Evolutionary conservation across 1,140 invertebrate genomes (phyloP).

Genomic region (Akabosia matsudoensis): DNA sequence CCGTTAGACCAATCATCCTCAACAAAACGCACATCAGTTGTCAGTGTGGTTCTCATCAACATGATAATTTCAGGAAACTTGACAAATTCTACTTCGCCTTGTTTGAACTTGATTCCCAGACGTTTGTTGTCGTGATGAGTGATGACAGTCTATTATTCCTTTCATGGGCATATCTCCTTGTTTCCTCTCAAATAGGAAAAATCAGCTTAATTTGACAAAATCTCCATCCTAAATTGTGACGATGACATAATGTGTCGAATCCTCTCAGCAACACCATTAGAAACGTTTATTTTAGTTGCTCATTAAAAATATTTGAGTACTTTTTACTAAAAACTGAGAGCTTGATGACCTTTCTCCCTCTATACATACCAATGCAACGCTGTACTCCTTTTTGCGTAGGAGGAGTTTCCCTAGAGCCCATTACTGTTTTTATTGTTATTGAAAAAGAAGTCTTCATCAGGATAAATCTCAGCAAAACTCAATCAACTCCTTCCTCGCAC

Average conservation of each 20-base stretch:
- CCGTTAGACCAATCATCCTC: background rate
- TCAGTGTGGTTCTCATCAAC: background rate
- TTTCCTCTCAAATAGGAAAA: background rate
- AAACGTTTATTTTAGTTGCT: background rate
- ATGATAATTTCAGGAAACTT: background rate
- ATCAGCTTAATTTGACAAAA: background rate
- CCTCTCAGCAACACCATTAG: too few species aligned
- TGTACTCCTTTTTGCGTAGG: background rate
- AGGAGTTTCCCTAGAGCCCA: background rate
- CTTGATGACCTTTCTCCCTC: background rate
- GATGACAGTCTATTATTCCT: background rate
- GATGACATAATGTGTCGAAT: background rate
- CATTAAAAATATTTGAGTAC: background rate
- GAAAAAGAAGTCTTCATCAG: background rate
- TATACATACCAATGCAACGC: background rate
- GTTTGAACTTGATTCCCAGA: too few species aligned
- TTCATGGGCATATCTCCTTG: background rate
- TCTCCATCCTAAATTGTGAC: too few species aligned
- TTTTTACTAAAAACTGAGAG: background rate
- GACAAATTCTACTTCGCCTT: too few species aligned
- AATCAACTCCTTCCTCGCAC: background rate
- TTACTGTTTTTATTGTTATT: constrained; percentile 1
- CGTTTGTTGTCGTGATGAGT: background rate
- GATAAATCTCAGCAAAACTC: background rate
- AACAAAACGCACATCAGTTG: too few species aligned